phyloP scores from a whole-genome alignment of 2,888 invertebrate genomes.

The Epinotia ramella region DNA sequence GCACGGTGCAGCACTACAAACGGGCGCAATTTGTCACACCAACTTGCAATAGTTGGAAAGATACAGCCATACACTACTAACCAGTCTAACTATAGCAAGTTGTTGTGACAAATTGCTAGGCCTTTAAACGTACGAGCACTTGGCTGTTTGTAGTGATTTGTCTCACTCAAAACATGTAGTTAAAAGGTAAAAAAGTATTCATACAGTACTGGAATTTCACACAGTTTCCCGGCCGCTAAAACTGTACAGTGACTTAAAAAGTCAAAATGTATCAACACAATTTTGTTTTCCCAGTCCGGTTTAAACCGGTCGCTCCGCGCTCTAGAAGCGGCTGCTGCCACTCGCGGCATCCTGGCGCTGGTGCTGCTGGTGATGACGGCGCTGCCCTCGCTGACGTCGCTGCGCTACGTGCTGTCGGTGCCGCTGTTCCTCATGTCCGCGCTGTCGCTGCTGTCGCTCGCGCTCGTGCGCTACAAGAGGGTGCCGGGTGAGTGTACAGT shows the following conservation, averaged over 20 bases:
- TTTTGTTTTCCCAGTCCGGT: conserved; percentile 59
- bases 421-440: conserved; percentile 62
- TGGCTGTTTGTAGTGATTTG: too few species aligned
- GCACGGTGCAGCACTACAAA: too few species aligned
- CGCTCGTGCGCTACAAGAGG: conserved; percentile 57
- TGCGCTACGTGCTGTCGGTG: conserved; percentile 64
- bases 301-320: conserved; percentile 67
- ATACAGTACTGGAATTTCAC: too few species aligned
- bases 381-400: conserved; percentile 52
- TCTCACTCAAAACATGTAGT: too few species aligned
- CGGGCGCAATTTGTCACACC: too few species aligned
- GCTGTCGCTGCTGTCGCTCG: conserved; percentile 57
- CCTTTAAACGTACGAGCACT: too few species aligned
- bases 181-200: too few species aligned
- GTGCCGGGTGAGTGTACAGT: conserved; percentile 60
- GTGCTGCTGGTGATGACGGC: conserved; percentile 52
- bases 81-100: too few species aligned
- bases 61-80: too few species aligned
- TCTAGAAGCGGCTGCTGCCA: conserved; percentile 66
- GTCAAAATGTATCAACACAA: not conserved
- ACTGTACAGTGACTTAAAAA: not conserved
- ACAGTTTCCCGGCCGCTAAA: too few species aligned
- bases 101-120: too few species aligned
- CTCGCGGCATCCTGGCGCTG: conserved; percentile 55
- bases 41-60: too few species aligned